Conservation (phyloP, 2,888 invertebrate species). For the Clusia tigrina region DNA sequence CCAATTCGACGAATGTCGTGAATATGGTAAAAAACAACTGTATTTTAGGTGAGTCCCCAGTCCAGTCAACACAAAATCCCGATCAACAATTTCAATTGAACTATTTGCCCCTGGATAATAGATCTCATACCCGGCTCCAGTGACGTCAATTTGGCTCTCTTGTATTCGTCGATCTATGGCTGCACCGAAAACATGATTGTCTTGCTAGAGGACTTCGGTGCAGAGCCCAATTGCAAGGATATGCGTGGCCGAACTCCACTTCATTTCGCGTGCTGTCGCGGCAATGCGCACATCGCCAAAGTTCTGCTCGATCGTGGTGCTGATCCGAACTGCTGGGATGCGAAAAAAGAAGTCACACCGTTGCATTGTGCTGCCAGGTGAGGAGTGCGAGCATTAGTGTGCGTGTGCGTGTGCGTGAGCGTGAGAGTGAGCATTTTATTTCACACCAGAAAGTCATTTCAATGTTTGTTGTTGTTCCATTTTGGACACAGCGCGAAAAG, state of each 20-base stretch:
- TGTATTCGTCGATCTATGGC: constrained; percentile 58
- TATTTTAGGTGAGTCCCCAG: constrained; percentile 46
- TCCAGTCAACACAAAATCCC: neutral
- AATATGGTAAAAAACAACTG: constrained; percentile 54
- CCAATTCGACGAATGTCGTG: constrained; percentile 50
- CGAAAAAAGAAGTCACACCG: constrained; percentile 74
- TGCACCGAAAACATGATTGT: constrained; percentile 51
- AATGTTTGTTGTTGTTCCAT: neutral
- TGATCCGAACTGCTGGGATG: constrained; percentile 77
- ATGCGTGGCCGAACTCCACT: constrained; percentile 74
- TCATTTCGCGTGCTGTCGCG: constrained; percentile 81
- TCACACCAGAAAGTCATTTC: constrained; percentile 37
- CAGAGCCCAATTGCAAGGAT: constrained; percentile 73
- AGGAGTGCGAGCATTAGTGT: constrained; percentile 10
- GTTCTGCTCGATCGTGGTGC: constrained; percentile 75
- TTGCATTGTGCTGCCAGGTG: constrained; percentile 80
- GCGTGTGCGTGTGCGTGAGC: neutral
- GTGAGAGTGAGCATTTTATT: neutral
- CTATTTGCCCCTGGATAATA: constrained; percentile 12
- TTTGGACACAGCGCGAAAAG: constrained; percentile 57
- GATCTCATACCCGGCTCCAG: constrained; percentile 53
- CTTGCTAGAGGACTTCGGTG: constrained; percentile 58
- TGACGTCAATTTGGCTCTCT: constrained; percentile 58
- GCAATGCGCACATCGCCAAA: constrained; percentile 75
- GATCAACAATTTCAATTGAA: constrained; percentile 1